Evolutionary conservation across 2,888 invertebrate genomes (phyloP), one percentile per base, ranked within the genome.

Genomic region (Drosophila formosana): DNA sequence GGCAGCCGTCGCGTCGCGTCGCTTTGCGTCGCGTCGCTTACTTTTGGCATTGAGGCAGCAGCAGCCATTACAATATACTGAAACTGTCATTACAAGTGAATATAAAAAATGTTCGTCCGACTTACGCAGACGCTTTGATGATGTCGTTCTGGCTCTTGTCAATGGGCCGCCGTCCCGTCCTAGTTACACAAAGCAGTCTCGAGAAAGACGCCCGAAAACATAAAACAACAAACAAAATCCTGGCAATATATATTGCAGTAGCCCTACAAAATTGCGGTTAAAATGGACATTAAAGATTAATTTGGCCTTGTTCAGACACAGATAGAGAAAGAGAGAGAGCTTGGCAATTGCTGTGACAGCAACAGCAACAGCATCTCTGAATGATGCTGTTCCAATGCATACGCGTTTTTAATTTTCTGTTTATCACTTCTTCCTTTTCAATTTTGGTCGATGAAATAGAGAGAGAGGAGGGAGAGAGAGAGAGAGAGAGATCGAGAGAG

Each of bases 381-480:
- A 18, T 26, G 30, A 45, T 60, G 55, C 45, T 46, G 50, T 30
- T 61, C 37, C 45, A 49, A 46, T 52, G 60, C 80, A 72, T 71
- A 76, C 76, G 82, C 76, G 81, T 61, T 82, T 84, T 88, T 85
- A 78, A 88, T 84, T 88, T 88, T 71, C 85, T 75, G 72, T 84
- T 88, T 72, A 80, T 82, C 71, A 71, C 58, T 68, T 67, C 72
- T 81, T 75, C 75, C 78, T 69, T 71, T 73, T 65, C 61, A 78
- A 69, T 73, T 68, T 63, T n/a, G 50, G 34, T 46, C 52, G 45
- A 50, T 41, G 18, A 37, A 11, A 37, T 4, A 37, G 37, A 34
- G 34, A 34, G 4, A 34, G 34, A 34, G 28, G 28, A 28, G 28
- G 5, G 28, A 34, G 34, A 9, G 34, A 4, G 34, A 4, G 1